A percentile compares a stretch with the other conserved stretches of the same genome.
phyloP scores from a whole-genome alignment of 2,888 invertebrate species.

The Lagria hirta region DNA sequence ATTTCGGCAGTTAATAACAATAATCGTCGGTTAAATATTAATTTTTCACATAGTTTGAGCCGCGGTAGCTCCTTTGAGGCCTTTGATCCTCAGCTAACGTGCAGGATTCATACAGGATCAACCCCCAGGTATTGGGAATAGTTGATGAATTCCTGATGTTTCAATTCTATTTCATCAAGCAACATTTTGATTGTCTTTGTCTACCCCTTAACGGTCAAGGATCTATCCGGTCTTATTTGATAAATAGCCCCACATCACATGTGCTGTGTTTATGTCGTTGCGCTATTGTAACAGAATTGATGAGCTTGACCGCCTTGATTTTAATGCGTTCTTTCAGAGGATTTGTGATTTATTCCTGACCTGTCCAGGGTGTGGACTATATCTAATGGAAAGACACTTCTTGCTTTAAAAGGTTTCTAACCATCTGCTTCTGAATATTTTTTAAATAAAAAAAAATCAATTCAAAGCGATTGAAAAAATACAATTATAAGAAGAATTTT shows the following conservation, averaged over 20 bases:
- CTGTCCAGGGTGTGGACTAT: slow-evolving; percentile 2
- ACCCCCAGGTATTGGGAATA: slow-evolving; percentile 51
- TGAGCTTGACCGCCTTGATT: slow-evolving; percentile 45
- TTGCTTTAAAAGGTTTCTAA: too few species aligned
- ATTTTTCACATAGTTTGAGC: slow-evolving; percentile 54
- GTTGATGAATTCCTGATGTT: slow-evolving; percentile 43
- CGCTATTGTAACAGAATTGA: slow-evolving; percentile 47
- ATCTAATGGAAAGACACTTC: slow-evolving; percentile 4
- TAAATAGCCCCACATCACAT: slow-evolving; percentile 41
- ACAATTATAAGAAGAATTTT: too few species aligned
- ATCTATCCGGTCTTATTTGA: slow-evolving; percentile 30
- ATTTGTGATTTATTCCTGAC: slow-evolving; percentile 42
- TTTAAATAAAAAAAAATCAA: too few species aligned
- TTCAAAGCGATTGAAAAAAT: too few species aligned
- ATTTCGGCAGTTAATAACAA: slow-evolving; percentile 48
- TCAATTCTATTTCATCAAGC: too few species aligned
- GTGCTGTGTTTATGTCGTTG: slow-evolving; percentile 43
- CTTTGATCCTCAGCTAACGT: slow-evolving; percentile 31
- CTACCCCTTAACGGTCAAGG: slow-evolving; percentile 15
- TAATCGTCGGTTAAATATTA: slow-evolving; percentile 51
- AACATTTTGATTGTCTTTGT: too few species aligned
- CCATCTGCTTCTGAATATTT: too few species aligned
- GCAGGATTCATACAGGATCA: slow-evolving; percentile 26
- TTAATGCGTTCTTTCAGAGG: slow-evolving; percentile 46
- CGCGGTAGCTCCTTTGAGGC: slow-evolving; percentile 41